phyloP scores from a whole-genome alignment of 2,888 invertebrate genomes.

The Thymelicus sylvestris region DNA sequence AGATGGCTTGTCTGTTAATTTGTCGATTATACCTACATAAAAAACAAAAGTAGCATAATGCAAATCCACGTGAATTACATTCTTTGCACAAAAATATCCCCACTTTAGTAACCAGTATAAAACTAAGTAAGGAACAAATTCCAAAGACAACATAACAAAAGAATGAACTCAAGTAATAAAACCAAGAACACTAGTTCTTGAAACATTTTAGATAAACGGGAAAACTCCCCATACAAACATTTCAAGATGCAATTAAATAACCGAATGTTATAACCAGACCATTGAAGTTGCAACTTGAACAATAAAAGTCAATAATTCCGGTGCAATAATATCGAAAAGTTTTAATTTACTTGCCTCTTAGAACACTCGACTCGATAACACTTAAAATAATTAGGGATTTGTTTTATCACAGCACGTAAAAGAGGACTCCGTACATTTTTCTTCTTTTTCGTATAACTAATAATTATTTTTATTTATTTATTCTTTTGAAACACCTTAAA shows the following conservation, averaged over 20 bases:
- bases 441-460: no score
- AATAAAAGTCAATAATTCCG: constrained; percentile 23
- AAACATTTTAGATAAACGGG: constrained; percentile 9
- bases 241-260: constrained; percentile 12
- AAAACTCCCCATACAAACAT: constrained; percentile 12
- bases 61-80: no score
- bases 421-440: no score
- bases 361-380: constrained; percentile 16
- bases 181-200: neutral
- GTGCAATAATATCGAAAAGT: constrained; percentile 24
- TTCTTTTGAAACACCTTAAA: no score
- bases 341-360: constrained; percentile 10
- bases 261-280: constrained; percentile 7
- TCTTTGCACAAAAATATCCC: no score
- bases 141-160: neutral
- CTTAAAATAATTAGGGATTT: neutral
- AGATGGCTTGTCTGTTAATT: no score
- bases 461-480: no score
- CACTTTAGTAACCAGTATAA: no score
- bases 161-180: neutral
- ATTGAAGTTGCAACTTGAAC: constrained; percentile 15
- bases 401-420: neutral
- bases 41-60: no score
- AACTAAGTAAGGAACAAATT: no score
- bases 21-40: no score